Evolutionary conservation across 2,888 invertebrate genomes (phyloP).

Genomic region (Timema cristinae): DNA sequence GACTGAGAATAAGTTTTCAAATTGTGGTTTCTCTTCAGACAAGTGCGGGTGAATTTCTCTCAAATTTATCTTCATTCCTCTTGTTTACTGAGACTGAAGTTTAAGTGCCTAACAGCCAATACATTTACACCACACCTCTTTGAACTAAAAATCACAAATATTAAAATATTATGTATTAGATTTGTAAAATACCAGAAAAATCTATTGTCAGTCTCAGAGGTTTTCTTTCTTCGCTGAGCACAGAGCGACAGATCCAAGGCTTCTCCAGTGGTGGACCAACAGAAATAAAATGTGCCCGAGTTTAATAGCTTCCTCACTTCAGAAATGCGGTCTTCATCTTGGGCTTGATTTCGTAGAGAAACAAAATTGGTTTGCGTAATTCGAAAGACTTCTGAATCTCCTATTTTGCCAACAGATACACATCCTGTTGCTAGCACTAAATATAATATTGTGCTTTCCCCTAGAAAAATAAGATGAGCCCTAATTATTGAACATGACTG

Average conservation of each 20-base stretch:
- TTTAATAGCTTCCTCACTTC: conserved; percentile 83
- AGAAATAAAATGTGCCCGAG: conserved; percentile 98
- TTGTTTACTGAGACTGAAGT: no score
- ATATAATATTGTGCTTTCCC: conserved; percentile 79
- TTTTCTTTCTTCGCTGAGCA: conserved; percentile 82
- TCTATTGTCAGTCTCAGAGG: conserved; percentile 81
- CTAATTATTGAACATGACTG: no score
- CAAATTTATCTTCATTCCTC: no score
- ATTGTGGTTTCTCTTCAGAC: no score
- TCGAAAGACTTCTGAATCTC: conserved; percentile 90
- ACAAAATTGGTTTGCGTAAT: conserved; percentile 90
- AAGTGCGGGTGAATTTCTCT: no score
- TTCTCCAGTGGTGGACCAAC: conserved; percentile 61
- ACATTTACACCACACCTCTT: neutral
- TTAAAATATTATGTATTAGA: neutral
- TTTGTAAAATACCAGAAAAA: conserved; percentile 80
- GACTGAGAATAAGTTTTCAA: no score
- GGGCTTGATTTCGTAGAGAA: conserved; percentile 71
- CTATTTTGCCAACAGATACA: conserved; percentile 93
- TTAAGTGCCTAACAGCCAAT: no score
- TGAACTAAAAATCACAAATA: neutral
- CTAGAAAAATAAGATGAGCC: conserved; percentile 32
- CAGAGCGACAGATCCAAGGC: conserved; percentile 90
- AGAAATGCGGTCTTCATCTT: conserved; percentile 55
- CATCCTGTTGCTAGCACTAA: conserved; percentile 94